These are phyloP conservation scores for Mixornis gularis DNA, from an alignment of 2,113 vertebrate genomes.

Conservation along the genomic window DNA sequence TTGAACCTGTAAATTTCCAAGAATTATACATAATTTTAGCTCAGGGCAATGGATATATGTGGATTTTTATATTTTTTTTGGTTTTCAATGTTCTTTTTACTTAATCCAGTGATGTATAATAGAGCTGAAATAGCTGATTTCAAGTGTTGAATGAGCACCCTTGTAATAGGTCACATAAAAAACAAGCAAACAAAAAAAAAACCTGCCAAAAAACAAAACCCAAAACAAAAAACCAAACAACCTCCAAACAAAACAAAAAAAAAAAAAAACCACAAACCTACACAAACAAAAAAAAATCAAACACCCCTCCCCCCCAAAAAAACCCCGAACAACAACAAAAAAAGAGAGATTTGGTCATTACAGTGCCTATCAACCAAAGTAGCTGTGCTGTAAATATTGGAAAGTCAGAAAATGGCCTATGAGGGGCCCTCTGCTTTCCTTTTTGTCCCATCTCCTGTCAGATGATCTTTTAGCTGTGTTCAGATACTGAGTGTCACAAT, in stretches of 20 bases:
- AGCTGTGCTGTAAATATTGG: neutral
- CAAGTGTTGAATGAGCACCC: neutral
- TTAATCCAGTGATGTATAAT: neutral
- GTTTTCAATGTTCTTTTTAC: neutral
- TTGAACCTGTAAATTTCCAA: neutral
- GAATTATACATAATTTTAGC: neutral
- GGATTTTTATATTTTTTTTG: neutral
- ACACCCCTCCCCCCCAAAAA: too few relatives aligned
- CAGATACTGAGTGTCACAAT: neutral
- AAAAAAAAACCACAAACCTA: neutral
- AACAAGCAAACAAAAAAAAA: too few relatives aligned
- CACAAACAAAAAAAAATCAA: neutral
- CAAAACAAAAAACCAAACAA: too few relatives aligned
- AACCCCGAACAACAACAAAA: too few relatives aligned
- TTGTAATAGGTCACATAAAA: neutral
- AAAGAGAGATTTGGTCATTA: accelerated
- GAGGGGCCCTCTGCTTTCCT: neutral
- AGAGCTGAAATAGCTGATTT: neutral
- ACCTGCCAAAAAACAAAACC: too few relatives aligned
- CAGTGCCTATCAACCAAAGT: neutral
- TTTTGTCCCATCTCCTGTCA: neutral
- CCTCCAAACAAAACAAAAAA: too few relatives aligned
- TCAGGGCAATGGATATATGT: neutral
- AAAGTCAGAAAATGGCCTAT: neutral
- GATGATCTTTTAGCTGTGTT: neutral